Conservation (phyloP, 2,888 invertebrate species). For the Athalia circularis region DNA sequence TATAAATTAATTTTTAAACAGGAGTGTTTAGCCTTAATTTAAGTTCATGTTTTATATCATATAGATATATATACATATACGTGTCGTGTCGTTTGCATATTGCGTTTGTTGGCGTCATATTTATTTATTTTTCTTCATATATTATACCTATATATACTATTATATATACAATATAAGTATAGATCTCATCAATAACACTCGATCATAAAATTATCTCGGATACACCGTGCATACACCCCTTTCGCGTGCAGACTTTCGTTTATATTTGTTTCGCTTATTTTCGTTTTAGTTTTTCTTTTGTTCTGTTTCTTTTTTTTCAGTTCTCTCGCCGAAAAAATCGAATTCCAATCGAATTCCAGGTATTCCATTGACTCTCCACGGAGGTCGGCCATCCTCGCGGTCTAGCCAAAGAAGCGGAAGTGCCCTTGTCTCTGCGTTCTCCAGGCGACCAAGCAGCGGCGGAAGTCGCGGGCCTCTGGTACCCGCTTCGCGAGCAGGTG, state of each 20-base stretch:
- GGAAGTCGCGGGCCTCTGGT: slow-evolving; percentile 83
- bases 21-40: too few species aligned
- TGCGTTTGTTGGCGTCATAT: background rate
- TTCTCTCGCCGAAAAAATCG: slow-evolving; percentile 39
- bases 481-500: slow-evolving; percentile 92
- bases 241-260: background rate
- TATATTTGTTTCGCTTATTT: background rate
- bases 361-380: slow-evolving; percentile 79
- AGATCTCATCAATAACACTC: background rate
- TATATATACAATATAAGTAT: background rate
- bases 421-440: slow-evolving; percentile 75
- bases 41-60: background rate
- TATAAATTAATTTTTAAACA: slow-evolving; percentile 10
- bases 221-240: background rate
- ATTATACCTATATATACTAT: background rate
- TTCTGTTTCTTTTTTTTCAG: slow-evolving; percentile 23
- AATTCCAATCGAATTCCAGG: slow-evolving; percentile 68
- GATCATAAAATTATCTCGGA: too few species aligned
- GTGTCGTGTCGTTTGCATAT: slow-evolving; percentile 40
- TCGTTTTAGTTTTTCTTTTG: background rate
- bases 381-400: slow-evolving; percentile 77
- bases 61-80: background rate
- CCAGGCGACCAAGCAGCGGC: slow-evolving; percentile 77
- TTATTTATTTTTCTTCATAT: background rate
- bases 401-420: slow-evolving; percentile 78